phyloP scores from a whole-genome alignment of 2,113 vertebrate genomes.

The Nothoprocta pentlandii region DNA sequence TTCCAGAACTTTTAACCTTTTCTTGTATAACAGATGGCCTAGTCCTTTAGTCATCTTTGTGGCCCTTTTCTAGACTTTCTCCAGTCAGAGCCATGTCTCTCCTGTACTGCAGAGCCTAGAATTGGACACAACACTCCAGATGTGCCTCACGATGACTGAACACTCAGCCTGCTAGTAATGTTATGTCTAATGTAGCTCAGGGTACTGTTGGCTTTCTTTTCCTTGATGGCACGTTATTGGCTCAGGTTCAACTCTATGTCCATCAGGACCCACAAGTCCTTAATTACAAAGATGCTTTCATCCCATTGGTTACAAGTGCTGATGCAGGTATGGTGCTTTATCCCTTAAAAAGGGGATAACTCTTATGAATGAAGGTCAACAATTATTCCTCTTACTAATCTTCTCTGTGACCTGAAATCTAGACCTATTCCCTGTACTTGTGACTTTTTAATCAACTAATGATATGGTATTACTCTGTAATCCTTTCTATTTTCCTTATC shows the following conservation, averaged over 20 bases:
- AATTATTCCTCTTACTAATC: neutral
- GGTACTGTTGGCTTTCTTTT: neutral
- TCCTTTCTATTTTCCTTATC: constrained; percentile 38
- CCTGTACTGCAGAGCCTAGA: neutral
- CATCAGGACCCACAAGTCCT: neutral
- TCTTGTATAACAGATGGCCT: neutral
- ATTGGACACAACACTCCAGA: neutral
- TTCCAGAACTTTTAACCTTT: neutral
- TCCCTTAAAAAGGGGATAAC: neutral
- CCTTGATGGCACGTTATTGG: neutral
- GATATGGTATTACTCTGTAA: constrained; percentile 21
- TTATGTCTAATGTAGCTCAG: neutral
- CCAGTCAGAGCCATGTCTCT: neutral
- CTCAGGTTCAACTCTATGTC: neutral
- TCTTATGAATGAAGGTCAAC: neutral
- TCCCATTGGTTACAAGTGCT: neutral
- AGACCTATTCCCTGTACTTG: neutral
- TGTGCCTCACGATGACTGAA: neutral
- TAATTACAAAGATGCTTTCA: neutral
- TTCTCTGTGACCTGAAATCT: constrained; percentile 25
- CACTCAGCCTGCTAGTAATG: neutral
- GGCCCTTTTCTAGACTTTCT: neutral
- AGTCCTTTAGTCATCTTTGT: neutral
- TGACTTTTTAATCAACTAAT: constrained; percentile 21
- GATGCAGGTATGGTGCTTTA: neutral